Evolutionary conservation across 2,113 vertebrate genomes (phyloP), one percentile per base, ranked within the genome.

Genomic region (Chunga burmeisteri): DNA sequence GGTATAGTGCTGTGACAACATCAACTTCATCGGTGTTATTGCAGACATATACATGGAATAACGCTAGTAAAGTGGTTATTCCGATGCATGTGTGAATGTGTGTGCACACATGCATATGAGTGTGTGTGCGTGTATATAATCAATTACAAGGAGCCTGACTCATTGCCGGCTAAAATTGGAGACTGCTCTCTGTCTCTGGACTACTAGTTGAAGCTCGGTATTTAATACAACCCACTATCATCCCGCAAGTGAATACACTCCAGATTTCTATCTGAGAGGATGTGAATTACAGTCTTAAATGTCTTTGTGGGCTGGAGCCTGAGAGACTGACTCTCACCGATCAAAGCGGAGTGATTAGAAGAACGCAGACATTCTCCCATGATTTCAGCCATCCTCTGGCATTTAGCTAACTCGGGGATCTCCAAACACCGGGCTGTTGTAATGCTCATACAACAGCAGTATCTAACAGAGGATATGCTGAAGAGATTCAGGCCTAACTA

Each of bases 201-300:
- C 92, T 90, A 72, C 86, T 46, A 75, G 49, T 40, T 59, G 70
- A 32, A 77, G 78, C 78, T 87, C 1, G 15, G 74, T 70, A 63
- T 96, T 94, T 91, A 68, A 91, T 73, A 78, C 20, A 88, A 79
- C 59, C 90, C 90, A 49, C 86, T 36, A 49, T 58, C 93, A 58
- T 77, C 78, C 85, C 66, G 0, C 79, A 89, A 20, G 46, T 34
- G 74, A 80, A 16, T 91, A 77, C 26, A 9, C 12, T 42, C 75
- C 88, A 40, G 86, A 16, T 83, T 93, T 86, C 75, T 89, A 62
- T 89, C 88, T 70, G 88, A 68, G 93, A 34, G 74, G 81, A 66
- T 38, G 55, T 10, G 59, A 91, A 78, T 86, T 86, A 72, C 65
- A 61, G 40, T n/a, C 88, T 34, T 62, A 91, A 53, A n/a, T 56